Evolutionary conservation across 2,113 vertebrate genomes (phyloP).

Genomic region (Callorhinus ursinus): DNA sequence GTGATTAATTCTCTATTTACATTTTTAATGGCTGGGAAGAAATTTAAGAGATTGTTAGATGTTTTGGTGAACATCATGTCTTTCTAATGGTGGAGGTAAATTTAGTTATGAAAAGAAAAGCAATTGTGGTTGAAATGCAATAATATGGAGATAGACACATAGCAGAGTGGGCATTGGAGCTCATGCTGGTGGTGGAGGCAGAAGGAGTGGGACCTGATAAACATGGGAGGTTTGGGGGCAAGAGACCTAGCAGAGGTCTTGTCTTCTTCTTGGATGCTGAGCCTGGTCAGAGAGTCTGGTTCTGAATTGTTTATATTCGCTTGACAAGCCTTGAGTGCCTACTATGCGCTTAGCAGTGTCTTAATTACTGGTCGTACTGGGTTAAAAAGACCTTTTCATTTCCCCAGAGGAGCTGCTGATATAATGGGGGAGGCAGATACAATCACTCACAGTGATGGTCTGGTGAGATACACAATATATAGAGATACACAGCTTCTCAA

Average conservation of each 20-base stretch:
- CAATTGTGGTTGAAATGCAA: fast-evolving
- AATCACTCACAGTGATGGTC: neutral
- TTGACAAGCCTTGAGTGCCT: neutral
- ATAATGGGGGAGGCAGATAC: neutral
- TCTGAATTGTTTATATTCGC: neutral
- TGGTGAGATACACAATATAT: fast-evolving
- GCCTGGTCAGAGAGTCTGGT: neutral
- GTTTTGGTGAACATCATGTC: neutral
- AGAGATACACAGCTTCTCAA: neutral
- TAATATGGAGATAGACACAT: neutral
- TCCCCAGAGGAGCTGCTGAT: neutral
- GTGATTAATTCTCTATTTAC: neutral
- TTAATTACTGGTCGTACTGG: neutral
- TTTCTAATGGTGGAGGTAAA: neutral
- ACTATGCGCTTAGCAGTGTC: neutral
- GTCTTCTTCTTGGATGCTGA: neutral
- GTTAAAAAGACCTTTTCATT: neutral
- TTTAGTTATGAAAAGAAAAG: neutral
- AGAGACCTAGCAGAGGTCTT: neutral
- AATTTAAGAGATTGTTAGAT: neutral
- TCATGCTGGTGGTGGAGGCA: neutral
- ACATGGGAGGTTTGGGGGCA: neutral
- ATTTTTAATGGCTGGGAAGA: neutral
- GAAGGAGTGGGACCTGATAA: neutral
- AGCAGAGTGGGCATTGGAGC: neutral